phyloP scores from a whole-genome alignment of 2,113 vertebrate genomes.

The Dascyllus trimaculatus region DNA sequence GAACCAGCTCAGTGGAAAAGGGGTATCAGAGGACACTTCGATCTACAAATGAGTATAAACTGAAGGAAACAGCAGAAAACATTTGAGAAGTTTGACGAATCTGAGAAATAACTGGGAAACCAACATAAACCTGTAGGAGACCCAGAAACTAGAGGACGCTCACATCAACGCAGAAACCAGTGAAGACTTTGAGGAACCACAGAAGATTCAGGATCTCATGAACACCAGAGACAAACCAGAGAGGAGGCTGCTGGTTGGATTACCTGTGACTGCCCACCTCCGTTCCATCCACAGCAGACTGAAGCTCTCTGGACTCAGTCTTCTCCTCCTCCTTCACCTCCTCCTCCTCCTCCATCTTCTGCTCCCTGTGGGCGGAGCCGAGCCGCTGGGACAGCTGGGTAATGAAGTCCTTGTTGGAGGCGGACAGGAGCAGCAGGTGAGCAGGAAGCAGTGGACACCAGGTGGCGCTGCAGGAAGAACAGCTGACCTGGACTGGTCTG shows the following conservation, averaged over 20 bases:
- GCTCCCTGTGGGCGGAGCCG: conserved; percentile 76
- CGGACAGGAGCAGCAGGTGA: conserved; percentile 87
- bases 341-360: not conserved
- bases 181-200: no score
- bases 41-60: no score
- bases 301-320: conserved; percentile 42
- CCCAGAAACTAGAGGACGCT: no score
- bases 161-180: no score
- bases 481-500: conserved; percentile 18
- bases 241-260: not conserved
- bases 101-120: no score
- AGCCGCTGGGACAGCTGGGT: conserved; percentile 88
- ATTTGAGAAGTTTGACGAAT: no score
- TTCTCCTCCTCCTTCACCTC: conserved; percentile 12
- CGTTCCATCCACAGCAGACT: conserved; percentile 36
- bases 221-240: no score
- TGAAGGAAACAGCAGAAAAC: no score
- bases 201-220: no score
- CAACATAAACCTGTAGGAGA: no score
- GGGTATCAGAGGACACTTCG: no score
- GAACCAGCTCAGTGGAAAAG: no score
- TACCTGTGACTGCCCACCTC: conserved; percentile 62
- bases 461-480: conserved; percentile 52
- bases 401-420: conserved; percentile 89
- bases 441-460: conserved; percentile 85